Evolutionary conservation across 1,140 invertebrate species (phyloP).

Genomic region (Ceratosolen solmsi): DNA sequence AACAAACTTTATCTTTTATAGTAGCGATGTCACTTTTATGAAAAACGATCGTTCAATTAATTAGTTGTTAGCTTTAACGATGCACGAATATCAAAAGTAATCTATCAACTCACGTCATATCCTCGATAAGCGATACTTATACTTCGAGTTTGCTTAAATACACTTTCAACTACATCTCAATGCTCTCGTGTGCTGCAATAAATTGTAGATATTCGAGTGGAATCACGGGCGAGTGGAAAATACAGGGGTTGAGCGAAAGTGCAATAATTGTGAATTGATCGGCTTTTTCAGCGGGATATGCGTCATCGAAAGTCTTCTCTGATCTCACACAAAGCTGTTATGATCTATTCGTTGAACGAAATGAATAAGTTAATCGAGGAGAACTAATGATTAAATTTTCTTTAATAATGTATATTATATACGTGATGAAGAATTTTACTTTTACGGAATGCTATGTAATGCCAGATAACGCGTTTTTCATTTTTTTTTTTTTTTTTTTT

Average conservation of each 20-base stretch:
- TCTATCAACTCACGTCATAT: too few relatives aligned
- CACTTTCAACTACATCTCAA: background rate
- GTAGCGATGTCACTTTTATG: too few relatives aligned
- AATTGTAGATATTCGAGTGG: background rate
- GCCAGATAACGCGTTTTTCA: too few relatives aligned
- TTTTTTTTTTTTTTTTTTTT: too few relatives aligned
- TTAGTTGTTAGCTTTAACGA: too few relatives aligned
- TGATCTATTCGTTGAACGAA: background rate
- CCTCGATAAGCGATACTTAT: background rate
- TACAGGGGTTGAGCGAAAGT: background rate
- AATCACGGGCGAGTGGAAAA: background rate
- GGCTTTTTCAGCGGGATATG: background rate
- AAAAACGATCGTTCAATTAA: too few relatives aligned
- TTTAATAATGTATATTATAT: background rate
- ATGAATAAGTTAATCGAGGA: background rate
- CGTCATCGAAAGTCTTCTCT: background rate
- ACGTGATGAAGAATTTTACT: too few relatives aligned
- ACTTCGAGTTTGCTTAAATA: background rate
- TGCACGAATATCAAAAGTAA: background rate
- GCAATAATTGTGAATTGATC: background rate
- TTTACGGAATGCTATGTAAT: too few relatives aligned
- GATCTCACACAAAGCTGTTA: background rate
- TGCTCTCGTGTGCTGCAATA: background rate
- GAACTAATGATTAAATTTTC: background rate
- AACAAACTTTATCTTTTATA: too few relatives aligned